A percentile compares a stretch with the other conserved stretches of the same genome.
Evolutionary conservation across 1,140 invertebrate genomes (phyloP).

Genomic region (Melanaphis sacchari): DNA sequence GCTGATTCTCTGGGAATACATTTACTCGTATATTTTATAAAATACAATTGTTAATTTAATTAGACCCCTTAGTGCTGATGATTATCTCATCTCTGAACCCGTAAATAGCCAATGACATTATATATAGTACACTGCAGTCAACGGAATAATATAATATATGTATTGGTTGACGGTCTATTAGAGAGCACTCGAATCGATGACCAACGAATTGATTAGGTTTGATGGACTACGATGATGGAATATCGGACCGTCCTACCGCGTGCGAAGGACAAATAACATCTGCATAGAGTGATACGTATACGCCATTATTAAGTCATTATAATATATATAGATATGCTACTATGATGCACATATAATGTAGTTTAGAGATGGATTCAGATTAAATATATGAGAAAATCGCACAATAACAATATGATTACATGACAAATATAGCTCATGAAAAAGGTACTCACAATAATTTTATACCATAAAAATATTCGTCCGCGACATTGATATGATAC

Average conservation of each 20-base stretch:
- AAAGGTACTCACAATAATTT: not conserved
- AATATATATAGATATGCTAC: no score
- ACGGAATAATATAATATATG: not conserved
- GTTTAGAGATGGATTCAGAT: no score
- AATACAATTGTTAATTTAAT: constrained; percentile 27
- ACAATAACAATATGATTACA: no score
- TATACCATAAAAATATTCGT: not conserved
- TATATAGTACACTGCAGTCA: no score
- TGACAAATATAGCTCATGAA: not conserved
- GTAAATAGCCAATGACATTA: not conserved
- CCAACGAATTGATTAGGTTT: not conserved
- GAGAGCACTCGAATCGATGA: no score
- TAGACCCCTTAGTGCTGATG: not conserved
- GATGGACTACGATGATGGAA: not conserved
- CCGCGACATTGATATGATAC: not conserved
- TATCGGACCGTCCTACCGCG: not conserved
- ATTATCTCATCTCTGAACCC: not conserved
- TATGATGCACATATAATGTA: no score
- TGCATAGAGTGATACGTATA: no score
- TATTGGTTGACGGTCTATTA: no score
- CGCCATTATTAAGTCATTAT: not conserved
- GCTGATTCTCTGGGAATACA: not conserved
- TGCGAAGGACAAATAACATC: not conserved
- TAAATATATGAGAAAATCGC: no score
- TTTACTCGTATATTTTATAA: not conserved